Base-by-base conservation (phyloP, 2,888 invertebrate genomes). In the Amblyjoppa proteus region DNA sequence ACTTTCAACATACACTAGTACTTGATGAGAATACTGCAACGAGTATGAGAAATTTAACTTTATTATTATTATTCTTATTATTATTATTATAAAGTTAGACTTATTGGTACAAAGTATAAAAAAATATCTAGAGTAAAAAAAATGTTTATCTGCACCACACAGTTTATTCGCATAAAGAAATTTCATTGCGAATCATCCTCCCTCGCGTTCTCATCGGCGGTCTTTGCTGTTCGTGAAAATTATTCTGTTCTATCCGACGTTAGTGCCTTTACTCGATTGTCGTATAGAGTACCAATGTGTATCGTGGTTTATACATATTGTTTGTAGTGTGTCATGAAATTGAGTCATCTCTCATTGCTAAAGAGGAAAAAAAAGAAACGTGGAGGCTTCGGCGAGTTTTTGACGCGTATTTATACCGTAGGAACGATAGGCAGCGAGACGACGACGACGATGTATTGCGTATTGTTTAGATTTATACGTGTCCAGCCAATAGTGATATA, bases 401-500 rank as follows among this genome's bases (percentile, higher is more conserved):
- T 86, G 77, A 85, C 70, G 73, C 78, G 87, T 87, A 86, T 85
- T 69, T 83, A 81, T 58, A 38, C 25, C 53, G 83, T 81, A 79
- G 83, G 76, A 73, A 86, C 77, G 61, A 85, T 81, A 84, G 83
- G 79, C 70, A 68, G 77, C 70, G 68, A 80, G 64, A 81, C 80
- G 68, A 74, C 78, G 68, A 70, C 58, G 73, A 76, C 56, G 83
- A 66, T 86, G 88, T 88, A 88, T 87, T 87, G 88, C 87, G 81
- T 88, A 89, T 89, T 77, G 83, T 75, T 83, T 88, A 88, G 78
- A 89, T 88, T 89, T 88, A 79, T 89, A 88, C 83, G 83, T 88
- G 82, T 88, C 75, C 81, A 79, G 41, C 56, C 64, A 84, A 75
- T 87, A 84, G 85, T 74, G 68, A 68, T 73, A 75, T 49, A 81